Evolutionary conservation across 2,888 invertebrate species (phyloP).

Genomic region (Torymus auratus): DNA sequence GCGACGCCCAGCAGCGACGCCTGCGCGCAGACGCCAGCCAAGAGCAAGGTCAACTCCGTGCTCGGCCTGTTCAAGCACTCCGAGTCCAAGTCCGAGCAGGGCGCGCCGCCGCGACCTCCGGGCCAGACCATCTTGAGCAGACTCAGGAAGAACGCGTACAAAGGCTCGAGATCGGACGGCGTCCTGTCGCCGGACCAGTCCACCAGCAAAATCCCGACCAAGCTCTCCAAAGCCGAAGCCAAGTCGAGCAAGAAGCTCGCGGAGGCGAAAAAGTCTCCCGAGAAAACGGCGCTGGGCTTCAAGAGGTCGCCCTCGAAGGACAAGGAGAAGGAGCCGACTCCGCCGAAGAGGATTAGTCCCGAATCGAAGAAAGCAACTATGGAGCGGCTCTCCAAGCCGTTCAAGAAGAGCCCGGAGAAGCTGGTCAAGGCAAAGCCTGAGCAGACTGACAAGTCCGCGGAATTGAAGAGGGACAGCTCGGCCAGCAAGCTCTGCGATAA

Average conservation of each 20-base stretch:
- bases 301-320: constrained; percentile 65
- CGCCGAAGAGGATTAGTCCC: constrained; percentile 63
- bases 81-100: constrained; percentile 62
- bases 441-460: constrained; percentile 59
- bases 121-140: constrained; percentile 66
- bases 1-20: constrained; percentile 76
- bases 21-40: constrained; percentile 77
- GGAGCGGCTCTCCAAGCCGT: constrained; percentile 57
- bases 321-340: constrained; percentile 64
- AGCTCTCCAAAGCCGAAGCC: constrained; percentile 63
- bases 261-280: constrained; percentile 61
- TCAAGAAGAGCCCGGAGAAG: constrained; percentile 70
- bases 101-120: constrained; percentile 60
- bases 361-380: constrained; percentile 57
- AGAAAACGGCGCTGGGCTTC: constrained; percentile 58
- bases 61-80: constrained; percentile 85
- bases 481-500: constrained; percentile 59
- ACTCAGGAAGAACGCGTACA: constrained; percentile 80
- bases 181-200: constrained; percentile 59
- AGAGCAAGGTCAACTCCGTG: constrained; percentile 86
- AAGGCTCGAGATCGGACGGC: constrained; percentile 66
- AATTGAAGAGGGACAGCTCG: constrained; percentile 56
- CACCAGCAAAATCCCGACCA: constrained; percentile 72
- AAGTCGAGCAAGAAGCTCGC: constrained; percentile 61
- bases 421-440: constrained; percentile 72